These are phyloP conservation scores for Poecile montanus DNA, from an alignment of 2,797 vertebrate species.

Conservation along the genomic window DNA sequence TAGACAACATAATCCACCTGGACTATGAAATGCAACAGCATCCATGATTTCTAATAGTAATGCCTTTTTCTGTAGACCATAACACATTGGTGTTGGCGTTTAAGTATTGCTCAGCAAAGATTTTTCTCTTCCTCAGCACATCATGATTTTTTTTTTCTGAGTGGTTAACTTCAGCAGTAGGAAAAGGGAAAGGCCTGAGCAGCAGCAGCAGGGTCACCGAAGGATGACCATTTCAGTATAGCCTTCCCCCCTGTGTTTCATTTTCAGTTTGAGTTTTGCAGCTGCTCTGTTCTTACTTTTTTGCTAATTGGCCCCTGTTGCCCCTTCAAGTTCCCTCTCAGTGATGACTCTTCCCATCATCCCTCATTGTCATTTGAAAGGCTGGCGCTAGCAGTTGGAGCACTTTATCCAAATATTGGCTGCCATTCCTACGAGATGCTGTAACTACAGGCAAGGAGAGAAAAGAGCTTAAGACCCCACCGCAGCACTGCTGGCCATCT, in stretches of 20 bases:
- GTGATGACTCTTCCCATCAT: not conserved
- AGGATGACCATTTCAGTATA: not conserved
- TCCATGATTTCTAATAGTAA: slow-evolving; percentile 46
- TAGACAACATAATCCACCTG: not conserved
- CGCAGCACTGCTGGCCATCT: not conserved
- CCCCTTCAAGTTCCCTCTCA: not conserved
- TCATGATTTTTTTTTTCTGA: slow-evolving; percentile 5
- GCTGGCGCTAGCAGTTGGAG: not conserved
- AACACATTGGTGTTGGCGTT: slow-evolving; percentile 19
- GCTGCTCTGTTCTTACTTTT: not conserved
- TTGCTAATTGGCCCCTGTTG: not conserved
- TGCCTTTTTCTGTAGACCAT: not conserved
- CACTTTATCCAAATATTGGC: not conserved
- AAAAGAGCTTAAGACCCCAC: not conserved
- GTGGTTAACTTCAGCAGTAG: not conserved
- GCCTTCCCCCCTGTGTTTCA: not conserved
- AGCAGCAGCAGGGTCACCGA: not conserved
- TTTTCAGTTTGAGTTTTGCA: rapidly evolving
- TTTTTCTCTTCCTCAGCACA: slow-evolving; percentile 15
- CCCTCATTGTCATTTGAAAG: rapidly evolving
- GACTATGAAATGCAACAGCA: slow-evolving; percentile 17
- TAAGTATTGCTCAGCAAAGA: slow-evolving; percentile 10
- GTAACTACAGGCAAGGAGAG: not conserved
- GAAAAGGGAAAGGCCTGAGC: not conserved
- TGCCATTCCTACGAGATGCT: not conserved